These are phyloP conservation scores for Progne subis DNA, from an alignment of 2,113 vertebrate species.

Conservation along the genomic window DNA sequence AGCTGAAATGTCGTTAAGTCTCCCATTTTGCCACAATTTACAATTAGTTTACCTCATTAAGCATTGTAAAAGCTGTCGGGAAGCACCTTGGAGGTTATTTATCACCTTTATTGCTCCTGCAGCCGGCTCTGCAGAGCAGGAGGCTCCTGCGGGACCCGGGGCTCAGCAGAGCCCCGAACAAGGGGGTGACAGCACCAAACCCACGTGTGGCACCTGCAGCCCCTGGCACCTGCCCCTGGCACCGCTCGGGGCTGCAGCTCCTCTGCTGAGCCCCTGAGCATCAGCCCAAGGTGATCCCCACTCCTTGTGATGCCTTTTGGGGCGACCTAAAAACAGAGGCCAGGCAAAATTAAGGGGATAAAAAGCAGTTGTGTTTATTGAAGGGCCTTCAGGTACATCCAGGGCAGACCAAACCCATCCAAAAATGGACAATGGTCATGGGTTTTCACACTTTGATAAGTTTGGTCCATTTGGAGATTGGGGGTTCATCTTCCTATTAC, in stretches of 20 bases:
- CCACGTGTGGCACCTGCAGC: accelerated
- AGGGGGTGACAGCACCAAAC: accelerated
- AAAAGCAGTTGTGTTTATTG: background rate
- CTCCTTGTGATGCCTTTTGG: background rate
- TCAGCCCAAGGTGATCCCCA: accelerated
- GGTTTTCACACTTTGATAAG: background rate
- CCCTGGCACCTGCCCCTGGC: no score
- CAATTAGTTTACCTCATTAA: slow-evolving; percentile 69
- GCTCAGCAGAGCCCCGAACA: no score
- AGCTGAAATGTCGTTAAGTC: slow-evolving; percentile 61
- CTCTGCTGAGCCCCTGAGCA: no score
- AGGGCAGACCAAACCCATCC: accelerated
- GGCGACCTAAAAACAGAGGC: background rate
- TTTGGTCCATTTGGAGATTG: background rate
- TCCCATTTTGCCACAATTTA: slow-evolving; percentile 56
- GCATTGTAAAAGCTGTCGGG: slow-evolving; percentile 21
- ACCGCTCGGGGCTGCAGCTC: background rate
- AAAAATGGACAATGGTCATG: accelerated
- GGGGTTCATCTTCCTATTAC: background rate
- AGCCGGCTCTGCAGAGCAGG: background rate
- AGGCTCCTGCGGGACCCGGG: background rate
- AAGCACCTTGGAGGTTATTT: slow-evolving; percentile 11
- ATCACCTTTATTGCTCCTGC: background rate
- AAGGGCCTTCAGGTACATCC: background rate
- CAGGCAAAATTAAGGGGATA: background rate